phyloP scores from a whole-genome alignment of 2,888 invertebrate species.

The Hypolimnas misippus region DNA sequence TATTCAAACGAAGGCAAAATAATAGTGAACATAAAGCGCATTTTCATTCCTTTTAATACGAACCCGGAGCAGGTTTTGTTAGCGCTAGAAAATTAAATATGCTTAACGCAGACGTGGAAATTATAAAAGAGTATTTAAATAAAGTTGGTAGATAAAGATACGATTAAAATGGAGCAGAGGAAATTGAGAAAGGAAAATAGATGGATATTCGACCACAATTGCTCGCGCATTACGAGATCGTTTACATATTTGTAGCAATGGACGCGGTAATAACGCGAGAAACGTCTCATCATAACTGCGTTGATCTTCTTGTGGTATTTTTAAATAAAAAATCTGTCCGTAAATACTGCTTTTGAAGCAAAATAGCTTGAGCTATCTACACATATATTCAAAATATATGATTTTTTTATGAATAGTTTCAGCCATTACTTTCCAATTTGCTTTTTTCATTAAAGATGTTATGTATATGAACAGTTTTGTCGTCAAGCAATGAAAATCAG shows the following conservation, averaged over 20 bases:
- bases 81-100: constrained; percentile 20
- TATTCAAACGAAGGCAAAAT: constrained; percentile 26
- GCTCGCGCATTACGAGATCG: constrained; percentile 32
- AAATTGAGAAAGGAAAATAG: constrained; percentile 20
- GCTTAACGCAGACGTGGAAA: constrained; percentile 17
- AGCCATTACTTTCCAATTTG: too few relatives aligned
- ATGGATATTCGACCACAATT: constrained; percentile 27
- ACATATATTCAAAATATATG: too few relatives aligned
- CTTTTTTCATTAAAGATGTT: too few relatives aligned
- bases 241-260: constrained; percentile 32
- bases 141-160: neutral
- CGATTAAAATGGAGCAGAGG: neutral
- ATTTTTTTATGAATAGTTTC: too few relatives aligned
- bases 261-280: constrained; percentile 2
- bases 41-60: constrained; percentile 21
- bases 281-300: constrained; percentile 12
- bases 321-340: neutral
- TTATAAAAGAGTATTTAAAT: constrained; percentile 27
- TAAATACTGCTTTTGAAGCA: too few relatives aligned
- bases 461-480: too few relatives aligned
- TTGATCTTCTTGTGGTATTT: neutral
- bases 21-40: constrained; percentile 18
- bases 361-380: too few relatives aligned
- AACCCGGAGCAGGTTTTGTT: constrained; percentile 1
- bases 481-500: too few relatives aligned